Conservation (phyloP, 2,888 invertebrate genomes). For the Cinara cedri region DNA sequence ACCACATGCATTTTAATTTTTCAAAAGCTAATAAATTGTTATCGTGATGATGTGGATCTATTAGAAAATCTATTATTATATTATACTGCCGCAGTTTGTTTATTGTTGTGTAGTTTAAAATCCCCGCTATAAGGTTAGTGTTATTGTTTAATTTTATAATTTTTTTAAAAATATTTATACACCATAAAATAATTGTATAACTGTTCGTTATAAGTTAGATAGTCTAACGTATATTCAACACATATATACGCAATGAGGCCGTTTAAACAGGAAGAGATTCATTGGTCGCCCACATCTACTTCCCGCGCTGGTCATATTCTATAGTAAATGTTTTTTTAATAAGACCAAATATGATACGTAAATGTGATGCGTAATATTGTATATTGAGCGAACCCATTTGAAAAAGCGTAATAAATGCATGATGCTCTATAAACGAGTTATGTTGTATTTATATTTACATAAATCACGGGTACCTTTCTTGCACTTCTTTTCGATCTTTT, state of each 20-base stretch:
- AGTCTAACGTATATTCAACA: no score
- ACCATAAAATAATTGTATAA: not conserved
- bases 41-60: no score
- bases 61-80: not conserved
- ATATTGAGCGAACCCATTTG: conserved; percentile 1
- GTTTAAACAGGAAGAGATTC: conserved; percentile 49
- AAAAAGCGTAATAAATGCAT: conserved; percentile 22
- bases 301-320: not conserved
- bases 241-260: not conserved
- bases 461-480: conserved; percentile 75
- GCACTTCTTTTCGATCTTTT: conserved; percentile 89
- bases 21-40: conserved; percentile 19
- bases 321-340: conserved; percentile 44
- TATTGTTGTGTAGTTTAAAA: no score
- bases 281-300: not conserved
- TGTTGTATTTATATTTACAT: not conserved
- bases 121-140: no score
- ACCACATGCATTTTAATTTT: conserved; percentile 38
- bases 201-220: not conserved
- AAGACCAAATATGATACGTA: conserved; percentile 9
- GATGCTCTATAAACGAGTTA: conserved; percentile 17
- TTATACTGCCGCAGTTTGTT: no score
- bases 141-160: no score
- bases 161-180: not conserved
- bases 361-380: not conserved